A percentile compares a stretch with the other conserved stretches of the same genome.
Evolutionary conservation across 2,113 vertebrate species (phyloP).

Genomic region (Gnathonemus echidnorhynchus): DNA sequence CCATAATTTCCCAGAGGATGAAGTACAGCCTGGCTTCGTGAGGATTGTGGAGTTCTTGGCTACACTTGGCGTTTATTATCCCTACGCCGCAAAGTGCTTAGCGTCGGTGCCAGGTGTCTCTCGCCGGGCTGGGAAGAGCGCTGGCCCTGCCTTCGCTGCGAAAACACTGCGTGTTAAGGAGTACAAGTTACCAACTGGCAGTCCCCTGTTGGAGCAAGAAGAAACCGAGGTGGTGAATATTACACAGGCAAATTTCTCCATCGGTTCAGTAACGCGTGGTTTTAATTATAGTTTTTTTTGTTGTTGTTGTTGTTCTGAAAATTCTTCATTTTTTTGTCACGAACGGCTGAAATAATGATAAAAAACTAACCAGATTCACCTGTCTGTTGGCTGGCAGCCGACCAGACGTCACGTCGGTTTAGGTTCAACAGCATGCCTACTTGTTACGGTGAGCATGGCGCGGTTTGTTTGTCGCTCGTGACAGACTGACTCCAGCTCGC

Average conservation of each 20-base stretch:
- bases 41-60: constrained; percentile 11
- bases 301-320: not conserved
- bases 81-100: constrained; percentile 1
- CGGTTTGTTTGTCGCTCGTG: not conserved
- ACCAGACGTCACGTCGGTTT: not conserved
- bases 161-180: constrained; percentile 50
- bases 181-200: constrained; percentile 20
- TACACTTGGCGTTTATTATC: constrained; percentile 17
- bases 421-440: not conserved
- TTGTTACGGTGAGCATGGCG: not conserved
- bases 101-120: constrained; percentile 47
- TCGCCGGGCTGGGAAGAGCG: constrained; percentile 47
- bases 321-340: not conserved
- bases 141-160: constrained; percentile 43
- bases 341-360: not conserved
- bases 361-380: not conserved
- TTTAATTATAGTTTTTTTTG: not conserved
- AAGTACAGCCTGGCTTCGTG: not conserved
- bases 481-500: not conserved
- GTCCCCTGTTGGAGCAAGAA: constrained; percentile 19
- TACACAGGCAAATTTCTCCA: not conserved
- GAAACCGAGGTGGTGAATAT: not conserved
- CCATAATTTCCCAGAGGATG: not conserved
- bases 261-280: not conserved
- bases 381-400: not conserved